Percentiles rank a stretch among this genome's conserved stretches.
phyloP scores from a whole-genome alignment of 2,113 vertebrate species.

The Nyctereutes procyonoides region DNA sequence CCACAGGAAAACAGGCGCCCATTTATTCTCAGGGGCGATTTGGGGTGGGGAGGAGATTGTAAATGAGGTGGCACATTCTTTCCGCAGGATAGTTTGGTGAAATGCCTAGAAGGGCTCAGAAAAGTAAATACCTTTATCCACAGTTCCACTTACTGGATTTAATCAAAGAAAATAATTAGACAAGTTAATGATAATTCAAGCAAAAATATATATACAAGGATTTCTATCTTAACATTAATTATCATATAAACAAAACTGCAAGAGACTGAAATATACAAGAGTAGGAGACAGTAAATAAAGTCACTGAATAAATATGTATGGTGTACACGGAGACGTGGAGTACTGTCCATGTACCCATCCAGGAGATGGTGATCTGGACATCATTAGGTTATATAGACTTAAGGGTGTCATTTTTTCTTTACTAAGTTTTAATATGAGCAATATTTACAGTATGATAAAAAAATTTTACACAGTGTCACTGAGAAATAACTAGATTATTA shows the following conservation, averaged over 20 bases:
- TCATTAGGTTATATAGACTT: neutral
- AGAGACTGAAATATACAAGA: neutral
- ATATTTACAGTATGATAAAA: neutral
- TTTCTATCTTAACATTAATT: neutral
- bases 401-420: neutral
- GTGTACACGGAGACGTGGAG: rapidly evolving
- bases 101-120: neutral
- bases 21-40: too few species aligned
- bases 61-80: neutral
- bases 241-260: neutral
- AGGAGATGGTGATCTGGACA: neutral
- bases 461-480: neutral
- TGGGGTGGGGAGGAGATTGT: too few species aligned
- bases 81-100: neutral
- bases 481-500: neutral
- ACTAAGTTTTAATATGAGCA: neutral
- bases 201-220: neutral
- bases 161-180: neutral
- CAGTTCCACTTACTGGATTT: neutral
- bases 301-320: neutral
- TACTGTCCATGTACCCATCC: neutral
- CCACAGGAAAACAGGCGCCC: neutral
- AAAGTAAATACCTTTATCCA: neutral
- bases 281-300: neutral
- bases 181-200: neutral